Conservation (phyloP, 1,140 invertebrate genomes). For the Dreissena polymorpha region DNA sequence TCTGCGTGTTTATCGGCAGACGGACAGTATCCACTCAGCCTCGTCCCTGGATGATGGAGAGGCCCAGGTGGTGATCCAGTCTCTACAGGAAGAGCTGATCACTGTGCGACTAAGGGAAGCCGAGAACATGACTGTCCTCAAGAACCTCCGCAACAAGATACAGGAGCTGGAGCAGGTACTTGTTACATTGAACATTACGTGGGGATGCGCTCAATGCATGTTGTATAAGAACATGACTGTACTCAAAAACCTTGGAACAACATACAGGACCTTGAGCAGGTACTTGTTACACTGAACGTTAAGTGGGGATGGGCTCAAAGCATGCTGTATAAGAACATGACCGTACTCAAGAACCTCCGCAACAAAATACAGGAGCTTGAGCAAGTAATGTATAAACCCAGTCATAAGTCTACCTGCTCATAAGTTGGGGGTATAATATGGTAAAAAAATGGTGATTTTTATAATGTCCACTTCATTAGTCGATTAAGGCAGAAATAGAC, state of each 20-base stretch:
- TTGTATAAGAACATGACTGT: slow-evolving; percentile 96
- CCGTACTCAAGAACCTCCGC: too few relatives aligned
- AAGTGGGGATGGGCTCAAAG: too few relatives aligned
- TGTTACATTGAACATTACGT: neutral
- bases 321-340: too few relatives aligned
- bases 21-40: slow-evolving; percentile 61
- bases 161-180: slow-evolving; percentile 80
- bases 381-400: slow-evolving; percentile 68
- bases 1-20: slow-evolving; percentile 54
- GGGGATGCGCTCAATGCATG: too few relatives aligned
- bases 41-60: slow-evolving; percentile 63
- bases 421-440: too few relatives aligned
- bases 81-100: slow-evolving; percentile 94
- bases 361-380: too few relatives aligned
- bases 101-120: slow-evolving; percentile 97
- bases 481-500: too few relatives aligned
- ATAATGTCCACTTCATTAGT: too few relatives aligned
- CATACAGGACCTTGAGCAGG: slow-evolving; percentile 81
- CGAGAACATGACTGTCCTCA: slow-evolving; percentile 96
- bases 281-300: too few relatives aligned
- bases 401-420: too few relatives aligned
- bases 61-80: slow-evolving; percentile 69
- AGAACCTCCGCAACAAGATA: slow-evolving; percentile 88
- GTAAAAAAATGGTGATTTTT: too few relatives aligned
- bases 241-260: slow-evolving; percentile 91